Base-by-base conservation (phyloP, 2,797 vertebrate genomes). In the Dryobates pubescens region DNA sequence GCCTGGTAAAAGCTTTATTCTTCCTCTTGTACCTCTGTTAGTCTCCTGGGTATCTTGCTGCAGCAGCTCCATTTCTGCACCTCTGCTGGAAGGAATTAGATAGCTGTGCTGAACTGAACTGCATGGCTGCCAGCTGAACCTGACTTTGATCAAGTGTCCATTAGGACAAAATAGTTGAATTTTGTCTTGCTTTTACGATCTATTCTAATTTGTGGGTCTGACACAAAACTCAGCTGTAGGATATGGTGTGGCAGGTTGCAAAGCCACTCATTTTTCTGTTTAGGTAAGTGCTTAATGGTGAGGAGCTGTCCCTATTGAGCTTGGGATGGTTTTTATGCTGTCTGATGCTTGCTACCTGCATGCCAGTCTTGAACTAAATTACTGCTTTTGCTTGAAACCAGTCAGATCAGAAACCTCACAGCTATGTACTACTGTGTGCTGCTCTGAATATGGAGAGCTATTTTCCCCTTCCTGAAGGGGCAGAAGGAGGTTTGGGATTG, bases 131-230 rank as follows among this genome's bases (percentile, higher is more conserved):
- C 53, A 64, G 57, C 30, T 16, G 49, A 86, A 34, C 0, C 30
- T 80, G 82, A 73, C 79, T 89, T 87, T 75, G 84, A 70, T 82
- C 86, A 90, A 83, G 75, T 13, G 72, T 86, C 86, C 59, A 19
- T 67, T n/a, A n/a, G 34, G 77, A 72, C 75, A 64, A 82, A 80
- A 75, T 36, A 82, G 56, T 65, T 79, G 81, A 8, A 53, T 23
- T 64, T 61, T 19, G 53, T 89, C 68, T 79, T 84, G 57, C 38
- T 89, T 81, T 83, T 79, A 57, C 78, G 56, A 81, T 73, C 51
- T 69, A 0, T 53, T 67, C 24, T 32, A 36, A 45, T 70, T 8
- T 43, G 70, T 61, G 18, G 6, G 53, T 83, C 53, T 53, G 75
- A 32, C 56, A 83, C 57, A 70, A 20, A 92, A 65, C 47, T 70